A percentile compares a stretch with the other conserved stretches of the same genome.
Conservation (phyloP, 2,113 vertebrate species). For the Passer montanus region DNA sequence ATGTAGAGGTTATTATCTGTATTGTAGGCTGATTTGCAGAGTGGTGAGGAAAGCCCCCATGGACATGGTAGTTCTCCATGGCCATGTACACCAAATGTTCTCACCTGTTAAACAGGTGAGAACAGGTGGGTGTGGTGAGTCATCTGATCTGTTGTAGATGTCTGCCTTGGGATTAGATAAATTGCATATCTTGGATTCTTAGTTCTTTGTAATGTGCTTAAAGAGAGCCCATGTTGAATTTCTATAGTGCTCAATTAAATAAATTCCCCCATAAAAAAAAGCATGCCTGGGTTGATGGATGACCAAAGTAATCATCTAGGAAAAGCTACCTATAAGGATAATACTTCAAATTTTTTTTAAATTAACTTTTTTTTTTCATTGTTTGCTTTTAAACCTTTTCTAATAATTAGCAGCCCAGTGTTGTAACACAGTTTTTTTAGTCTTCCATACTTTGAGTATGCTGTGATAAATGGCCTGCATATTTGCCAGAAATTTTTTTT, state of each 20-base stretch:
- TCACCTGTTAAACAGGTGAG: background rate
- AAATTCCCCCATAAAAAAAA: background rate
- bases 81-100: accelerated
- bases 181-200: background rate
- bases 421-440: background rate
- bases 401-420: background rate
- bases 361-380: background rate
- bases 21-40: background rate
- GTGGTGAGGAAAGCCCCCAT: background rate
- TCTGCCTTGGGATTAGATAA: background rate
- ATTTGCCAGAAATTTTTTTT: background rate
- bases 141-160: background rate
- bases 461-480: background rate
- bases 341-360: background rate
- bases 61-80: background rate
- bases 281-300: background rate
- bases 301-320: background rate
- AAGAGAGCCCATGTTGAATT: background rate
- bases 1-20: background rate
- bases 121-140: background rate
- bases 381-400: background rate
- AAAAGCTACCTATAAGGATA: background rate
- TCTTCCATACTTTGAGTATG: background rate
- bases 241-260: background rate
- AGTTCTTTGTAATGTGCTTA: background rate